phyloP scores from a whole-genome alignment of 2,797 vertebrate species.

The Aeoliscus strigatus region DNA sequence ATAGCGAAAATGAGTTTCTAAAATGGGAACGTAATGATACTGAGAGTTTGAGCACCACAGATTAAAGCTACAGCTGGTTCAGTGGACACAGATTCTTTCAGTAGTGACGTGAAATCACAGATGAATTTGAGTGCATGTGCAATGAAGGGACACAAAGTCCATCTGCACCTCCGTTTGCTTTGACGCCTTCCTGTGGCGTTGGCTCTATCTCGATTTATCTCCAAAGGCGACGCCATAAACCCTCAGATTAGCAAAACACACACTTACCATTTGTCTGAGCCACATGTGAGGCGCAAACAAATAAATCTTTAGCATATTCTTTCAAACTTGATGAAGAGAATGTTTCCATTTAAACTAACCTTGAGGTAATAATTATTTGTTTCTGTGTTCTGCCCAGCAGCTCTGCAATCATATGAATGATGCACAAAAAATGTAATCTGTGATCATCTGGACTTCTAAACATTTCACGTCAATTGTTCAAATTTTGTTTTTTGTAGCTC shows the following conservation, averaged over 20 bases:
- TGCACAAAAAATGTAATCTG: no score
- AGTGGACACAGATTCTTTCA: slow-evolving; percentile 55
- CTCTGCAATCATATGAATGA: no score
- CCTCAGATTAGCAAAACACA: slow-evolving; percentile 39
- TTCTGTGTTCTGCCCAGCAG: no score
- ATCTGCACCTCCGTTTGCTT: slow-evolving; percentile 68
- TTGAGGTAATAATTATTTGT: no score
- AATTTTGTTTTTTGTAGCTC: no score
- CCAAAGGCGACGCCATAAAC: slow-evolving; percentile 40
- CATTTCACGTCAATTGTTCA: no score
- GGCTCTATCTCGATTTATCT: slow-evolving; percentile 43
- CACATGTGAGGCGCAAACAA: slow-evolving; percentile 9
- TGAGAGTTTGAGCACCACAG: slow-evolving; percentile 41
- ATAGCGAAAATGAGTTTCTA: slow-evolving; percentile 53
- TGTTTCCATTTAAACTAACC: not conserved
- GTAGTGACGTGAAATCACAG: slow-evolving; percentile 56
- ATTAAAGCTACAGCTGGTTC: slow-evolving; percentile 61
- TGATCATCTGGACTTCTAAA: no score
- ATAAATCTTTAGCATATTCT: slow-evolving; percentile 12
- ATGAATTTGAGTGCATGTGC: slow-evolving; percentile 65
- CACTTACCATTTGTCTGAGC: slow-evolving; percentile 25
- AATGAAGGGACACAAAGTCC: slow-evolving; percentile 67
- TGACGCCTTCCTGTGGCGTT: slow-evolving; percentile 58
- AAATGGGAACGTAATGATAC: no score
- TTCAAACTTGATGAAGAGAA: slow-evolving; percentile 3